Base-by-base conservation (phyloP, 1,140 invertebrate species). In the Rhagoletis zephyria region DNA sequence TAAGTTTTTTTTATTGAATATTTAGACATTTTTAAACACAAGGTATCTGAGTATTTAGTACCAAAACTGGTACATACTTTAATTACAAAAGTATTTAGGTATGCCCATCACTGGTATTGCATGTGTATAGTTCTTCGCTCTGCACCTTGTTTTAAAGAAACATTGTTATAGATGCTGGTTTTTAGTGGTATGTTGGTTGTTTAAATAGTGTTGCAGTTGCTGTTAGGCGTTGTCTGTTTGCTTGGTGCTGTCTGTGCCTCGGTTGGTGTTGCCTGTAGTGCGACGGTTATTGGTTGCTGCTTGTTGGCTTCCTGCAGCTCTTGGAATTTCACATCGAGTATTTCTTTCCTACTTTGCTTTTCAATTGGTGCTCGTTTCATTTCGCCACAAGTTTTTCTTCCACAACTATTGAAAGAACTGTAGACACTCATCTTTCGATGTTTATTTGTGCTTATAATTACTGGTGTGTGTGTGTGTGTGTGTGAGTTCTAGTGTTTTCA, bases 331-430 rank as follows among this genome's bases (percentile, higher is more conserved):
- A 74, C 45, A 77, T 51, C 51, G 19, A 19, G 51, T 59, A 9
- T 56, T 81, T 14, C 48, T 81, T 70, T 56, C n/a, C n/a, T 81
- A 6, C 48, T 81, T 81, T 30, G n/a, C n/a, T 48, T 56, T 81
- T 81, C 51, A 81, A 81, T 81, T 56, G 74, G 14, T 56, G 48
- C 48, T 56, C 48, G 16, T 81, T 51, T 81, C 4, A 19, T 51
- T 81, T n/a, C 45, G 12, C 56, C 45, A 81, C 74, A 51, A 81
- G 45, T 81, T 81, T n/a, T 81, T 81, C 74, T 19, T 51, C 40
- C 40, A 45, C 67, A 74, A 48, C 65, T 67, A 67, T 74, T 16
- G 67, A 0, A 1, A 4, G 4, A 74, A 74, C 67, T 45, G 16
- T 74, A 12, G 12, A 45, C 2, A 42, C 65, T 42, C 65, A 70